Conservation (phyloP, 2,113 vertebrate species). For the Entomyzon cyanotis region DNA sequence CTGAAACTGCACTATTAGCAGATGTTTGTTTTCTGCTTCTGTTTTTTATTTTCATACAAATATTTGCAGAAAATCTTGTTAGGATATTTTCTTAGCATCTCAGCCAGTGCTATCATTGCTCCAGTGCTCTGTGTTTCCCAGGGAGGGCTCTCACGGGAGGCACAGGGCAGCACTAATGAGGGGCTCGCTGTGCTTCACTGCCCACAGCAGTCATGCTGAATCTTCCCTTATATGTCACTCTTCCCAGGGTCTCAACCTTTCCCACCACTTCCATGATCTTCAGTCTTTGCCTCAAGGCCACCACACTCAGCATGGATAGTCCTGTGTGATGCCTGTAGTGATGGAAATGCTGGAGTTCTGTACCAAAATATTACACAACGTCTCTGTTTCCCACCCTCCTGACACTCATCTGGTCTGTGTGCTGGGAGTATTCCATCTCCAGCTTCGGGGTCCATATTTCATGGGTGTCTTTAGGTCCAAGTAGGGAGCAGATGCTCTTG, state of each 20-base stretch:
- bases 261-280: background rate
- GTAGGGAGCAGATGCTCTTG: background rate
- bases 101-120: background rate
- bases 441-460: background rate
- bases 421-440: background rate
- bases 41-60: background rate
- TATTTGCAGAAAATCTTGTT: background rate
- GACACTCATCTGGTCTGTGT: background rate
- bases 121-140: background rate
- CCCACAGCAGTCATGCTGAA: background rate
- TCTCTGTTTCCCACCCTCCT: background rate
- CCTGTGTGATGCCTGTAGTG: background rate
- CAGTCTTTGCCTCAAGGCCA: background rate
- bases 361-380: background rate
- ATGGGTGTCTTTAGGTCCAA: background rate
- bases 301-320: fast-evolving
- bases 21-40: background rate
- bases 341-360: background rate
- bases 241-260: background rate
- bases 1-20: background rate
- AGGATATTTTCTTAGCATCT: background rate
- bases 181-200: background rate
- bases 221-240: conserved; percentile 13
- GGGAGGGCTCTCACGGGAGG: background rate
- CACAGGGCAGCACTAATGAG: background rate